These are phyloP conservation scores for Liolophura sinensis DNA, from an alignment of 1,140 invertebrate species.

Conservation along the genomic window DNA sequence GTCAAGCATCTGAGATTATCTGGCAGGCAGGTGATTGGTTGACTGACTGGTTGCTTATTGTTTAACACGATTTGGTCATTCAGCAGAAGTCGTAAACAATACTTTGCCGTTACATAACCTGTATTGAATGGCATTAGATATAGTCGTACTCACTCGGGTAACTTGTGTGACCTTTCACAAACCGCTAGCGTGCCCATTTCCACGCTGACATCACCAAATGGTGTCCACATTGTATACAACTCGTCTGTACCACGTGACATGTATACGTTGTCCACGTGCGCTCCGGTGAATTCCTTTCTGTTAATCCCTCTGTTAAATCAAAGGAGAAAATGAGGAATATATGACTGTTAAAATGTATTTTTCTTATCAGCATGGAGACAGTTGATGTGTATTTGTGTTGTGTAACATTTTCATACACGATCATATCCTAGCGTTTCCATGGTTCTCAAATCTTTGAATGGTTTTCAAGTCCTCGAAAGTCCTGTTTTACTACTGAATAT, in stretches of 20 bases:
- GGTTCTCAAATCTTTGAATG: too few relatives aligned
- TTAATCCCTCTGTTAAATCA: slow-evolving; percentile 32
- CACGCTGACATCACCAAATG: slow-evolving; percentile 41
- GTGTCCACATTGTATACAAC: slow-evolving; percentile 50
- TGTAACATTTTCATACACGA: slow-evolving; percentile 1
- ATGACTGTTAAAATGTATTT: slow-evolving; percentile 4
- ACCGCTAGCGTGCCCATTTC: slow-evolving; percentile 45
- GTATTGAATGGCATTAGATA: not conserved
- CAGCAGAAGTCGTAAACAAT: not conserved
- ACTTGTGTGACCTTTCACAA: slow-evolving; percentile 42
- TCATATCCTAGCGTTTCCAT: too few relatives aligned
- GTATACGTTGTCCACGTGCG: slow-evolving; percentile 53
- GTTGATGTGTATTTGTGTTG: not conserved
- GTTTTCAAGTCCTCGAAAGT: too few relatives aligned
- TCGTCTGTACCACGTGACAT: slow-evolving; percentile 41
- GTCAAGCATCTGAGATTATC: too few relatives aligned
- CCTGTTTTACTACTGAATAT: too few relatives aligned
- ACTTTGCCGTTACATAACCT: not conserved
- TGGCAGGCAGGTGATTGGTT: too few relatives aligned
- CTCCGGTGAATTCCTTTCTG: slow-evolving; percentile 42
- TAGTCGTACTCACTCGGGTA: slow-evolving; percentile 27
- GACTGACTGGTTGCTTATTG: too few relatives aligned
- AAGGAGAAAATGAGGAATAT: slow-evolving; percentile 2
- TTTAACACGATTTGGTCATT: not conserved
- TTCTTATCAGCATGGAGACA: not conserved